Base-by-base conservation (phyloP, 2,113 vertebrate species). In the Crotophaga sulcirostris region DNA sequence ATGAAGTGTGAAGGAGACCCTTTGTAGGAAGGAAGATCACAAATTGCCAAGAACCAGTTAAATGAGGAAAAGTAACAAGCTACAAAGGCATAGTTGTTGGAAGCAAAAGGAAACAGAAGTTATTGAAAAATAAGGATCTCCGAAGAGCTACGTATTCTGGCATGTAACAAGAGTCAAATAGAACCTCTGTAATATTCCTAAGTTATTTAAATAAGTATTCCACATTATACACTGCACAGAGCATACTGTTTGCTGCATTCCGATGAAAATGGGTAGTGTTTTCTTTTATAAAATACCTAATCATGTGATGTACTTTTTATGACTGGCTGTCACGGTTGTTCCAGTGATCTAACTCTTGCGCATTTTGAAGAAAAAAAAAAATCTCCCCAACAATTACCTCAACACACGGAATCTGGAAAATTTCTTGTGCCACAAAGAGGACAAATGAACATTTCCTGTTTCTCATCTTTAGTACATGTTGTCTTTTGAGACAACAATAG, bases 381-480 rank as follows among this genome's bases (percentile, higher is more conserved):
- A 16, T 60, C 62, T 55, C 63, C 84, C 60, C 84, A 94, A 93
- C 96, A 97, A 97, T 98, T 95, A 97, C 97, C 97, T 98, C 97
- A 98, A 96, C 95, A 93, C 77, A 24, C 87, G 96, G 96, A 96
- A 97, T 96, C 92, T 97, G 98, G 98, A 98, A 98, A 98, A 96
- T 97, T 96, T 98, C 96, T 97, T 96, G 95, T 97, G 81, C 84
- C 36, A 38, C 75, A 75, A 94, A 96, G 92, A 95, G 98, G 97
- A 97, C 96, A 97, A 96, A 97, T 59, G 96, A 89, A 88, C 87
- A 82, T 97, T 98, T 98, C 98, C 98, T 98, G 98, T 94, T 98
- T 98, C 97, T 96, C 98, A 97, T 98, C 97, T 97, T 96, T 97
- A 98, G 98, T 94, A 98, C 98, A 98, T 73, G 88, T 96, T 98